Evolutionary conservation across 2,113 vertebrate species (phyloP).

Genomic region (Vidua macroura): DNA sequence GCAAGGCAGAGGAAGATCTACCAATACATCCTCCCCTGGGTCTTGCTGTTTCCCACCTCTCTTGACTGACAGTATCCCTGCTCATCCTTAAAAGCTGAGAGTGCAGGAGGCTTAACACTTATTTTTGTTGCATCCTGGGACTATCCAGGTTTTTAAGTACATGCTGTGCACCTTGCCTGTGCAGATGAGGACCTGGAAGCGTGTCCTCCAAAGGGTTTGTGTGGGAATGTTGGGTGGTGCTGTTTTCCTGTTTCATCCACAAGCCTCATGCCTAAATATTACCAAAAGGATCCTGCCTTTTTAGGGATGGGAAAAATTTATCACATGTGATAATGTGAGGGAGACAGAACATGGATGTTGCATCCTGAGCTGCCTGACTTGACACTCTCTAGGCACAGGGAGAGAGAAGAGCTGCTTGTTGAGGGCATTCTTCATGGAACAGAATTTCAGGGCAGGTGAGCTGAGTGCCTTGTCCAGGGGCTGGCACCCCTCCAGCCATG

Average conservation of each 20-base stretch:
- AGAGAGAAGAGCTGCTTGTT: not conserved
- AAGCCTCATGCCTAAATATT: rapidly evolving
- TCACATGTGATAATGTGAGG: rapidly evolving
- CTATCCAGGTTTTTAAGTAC: not conserved
- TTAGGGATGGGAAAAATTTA: not conserved
- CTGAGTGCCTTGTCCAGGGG: not conserved
- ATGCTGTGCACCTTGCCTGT: not conserved
- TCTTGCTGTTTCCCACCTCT: not conserved
- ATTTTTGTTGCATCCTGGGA: not conserved
- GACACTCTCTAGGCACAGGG: not conserved
- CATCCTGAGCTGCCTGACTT: not conserved
- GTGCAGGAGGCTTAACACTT: not conserved
- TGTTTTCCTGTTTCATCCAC: not conserved
- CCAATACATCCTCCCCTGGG: not conserved
- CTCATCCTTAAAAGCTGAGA: not conserved
- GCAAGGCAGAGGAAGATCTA: not conserved
- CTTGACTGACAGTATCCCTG: not conserved
- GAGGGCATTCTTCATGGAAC: not conserved
- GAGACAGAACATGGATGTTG: not conserved
- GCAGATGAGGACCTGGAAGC: not conserved
- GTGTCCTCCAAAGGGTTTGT: rapidly evolving
- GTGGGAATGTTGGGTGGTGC: not conserved
- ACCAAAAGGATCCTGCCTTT: not conserved
- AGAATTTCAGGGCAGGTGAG: not conserved
- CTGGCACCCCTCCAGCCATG: not conserved